Conservation (phyloP, 2,888 invertebrate genomes). For the Slavum lentiscoides region DNA sequence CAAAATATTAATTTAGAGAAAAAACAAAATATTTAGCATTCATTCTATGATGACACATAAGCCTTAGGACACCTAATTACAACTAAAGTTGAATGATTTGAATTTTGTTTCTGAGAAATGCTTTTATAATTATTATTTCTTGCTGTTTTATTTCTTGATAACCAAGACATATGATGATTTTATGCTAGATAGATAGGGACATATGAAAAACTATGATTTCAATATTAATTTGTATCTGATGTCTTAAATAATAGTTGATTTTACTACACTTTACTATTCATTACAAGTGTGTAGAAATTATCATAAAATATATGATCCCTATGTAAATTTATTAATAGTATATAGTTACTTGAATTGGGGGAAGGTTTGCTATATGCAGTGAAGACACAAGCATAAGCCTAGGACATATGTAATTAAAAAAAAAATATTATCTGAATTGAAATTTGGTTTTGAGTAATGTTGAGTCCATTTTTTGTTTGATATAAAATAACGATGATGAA, state of each 20-base stretch:
- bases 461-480: background rate
- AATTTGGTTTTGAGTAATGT: background rate
- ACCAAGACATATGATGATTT: background rate
- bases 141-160: background rate
- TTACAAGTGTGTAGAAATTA: no score
- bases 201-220: conserved; percentile 24
- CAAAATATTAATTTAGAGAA: no score
- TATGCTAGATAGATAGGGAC: conserved; percentile 26
- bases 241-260: background rate
- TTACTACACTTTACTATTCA: no score
- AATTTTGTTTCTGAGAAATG: conserved; percentile 1
- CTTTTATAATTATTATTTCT: background rate
- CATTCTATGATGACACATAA: conserved; percentile 12
- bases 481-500: conserved; percentile 3
- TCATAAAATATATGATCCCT: no score
- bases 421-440: no score
- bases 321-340: no score
- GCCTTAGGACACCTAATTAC: conserved; percentile 45
- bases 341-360: no score
- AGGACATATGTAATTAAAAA: no score
- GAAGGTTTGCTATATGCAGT: no score
- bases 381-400: no score
- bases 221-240: background rate
- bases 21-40: background rate
- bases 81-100: conserved; percentile 23